Base-by-base conservation (phyloP, 1,140 invertebrate species). In the Scaptomyza hsui region DNA sequence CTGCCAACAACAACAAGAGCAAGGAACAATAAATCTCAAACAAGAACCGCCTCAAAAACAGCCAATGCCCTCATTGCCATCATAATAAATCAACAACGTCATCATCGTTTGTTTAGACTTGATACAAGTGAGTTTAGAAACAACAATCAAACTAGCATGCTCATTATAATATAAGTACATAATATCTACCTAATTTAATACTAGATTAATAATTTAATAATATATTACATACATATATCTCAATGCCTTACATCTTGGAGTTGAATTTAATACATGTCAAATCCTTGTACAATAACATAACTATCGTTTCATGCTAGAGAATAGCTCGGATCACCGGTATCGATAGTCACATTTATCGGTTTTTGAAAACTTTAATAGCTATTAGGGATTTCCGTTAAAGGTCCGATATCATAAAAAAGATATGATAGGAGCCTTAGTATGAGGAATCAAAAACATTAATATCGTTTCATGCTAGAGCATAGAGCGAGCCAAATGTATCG, bases 61-160 rank as follows among this genome's bases (percentile, higher is more conserved):
- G 81, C 81, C 81, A 85, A 85, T 85, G 81, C 73, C 68, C 68
- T 51, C 81, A 86, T 86, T 86, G 81, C 73, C 81, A 85, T 85
- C 75, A 86, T 81, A 75, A 73, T 42, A 77, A 72, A 72, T 63
- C 72, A 80, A 59, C 65, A 86, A 86, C 81, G 79, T 78, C 77
- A 86, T 85, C 81, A 81, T 86, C 81, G 80, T 80, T 85, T 63
- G 81, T 86, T 85, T 85, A 85, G 81, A 85, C 86, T 86, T 77
- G 73, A 81, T 59, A 85, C 81, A 85, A 86, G 81, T 85, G 81
- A 85, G 81, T 85, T 61, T 63, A 64, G 75, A 45, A 45, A 39
- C 51, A 72, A 64, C 18, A 64, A 67, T 45, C 60, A 18, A 53
- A 47, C n/a, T 10, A 56, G 67, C 67, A 70, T 70, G 67, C 44